A percentile compares a stretch with the other conserved stretches of the same genome.
Evolutionary conservation across 2,797 vertebrate species (phyloP).

Genomic region (Anolis apletophallus): DNA sequence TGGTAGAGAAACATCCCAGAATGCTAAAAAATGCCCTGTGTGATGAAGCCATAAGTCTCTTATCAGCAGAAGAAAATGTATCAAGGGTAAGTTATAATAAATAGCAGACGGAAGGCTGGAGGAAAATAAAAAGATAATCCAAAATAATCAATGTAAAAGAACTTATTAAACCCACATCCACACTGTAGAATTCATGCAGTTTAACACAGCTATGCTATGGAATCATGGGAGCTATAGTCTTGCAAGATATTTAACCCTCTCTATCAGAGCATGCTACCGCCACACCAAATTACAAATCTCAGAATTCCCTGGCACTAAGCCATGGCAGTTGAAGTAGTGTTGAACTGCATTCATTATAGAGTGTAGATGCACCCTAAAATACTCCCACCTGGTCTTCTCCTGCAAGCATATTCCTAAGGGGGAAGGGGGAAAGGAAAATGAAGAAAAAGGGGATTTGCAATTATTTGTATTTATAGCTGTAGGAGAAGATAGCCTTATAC

Average conservation of each 20-base stretch:
- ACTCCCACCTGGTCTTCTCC: background rate
- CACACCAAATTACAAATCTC: too few relatives aligned
- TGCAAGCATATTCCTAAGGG: background rate
- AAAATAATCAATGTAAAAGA: background rate
- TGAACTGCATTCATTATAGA: too few relatives aligned
- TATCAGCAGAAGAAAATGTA: too few relatives aligned
- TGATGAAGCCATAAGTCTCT: background rate
- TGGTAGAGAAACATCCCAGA: too few relatives aligned
- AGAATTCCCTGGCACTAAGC: too few relatives aligned
- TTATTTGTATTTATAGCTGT: background rate
- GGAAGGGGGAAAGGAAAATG: background rate
- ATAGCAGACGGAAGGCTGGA: background rate
- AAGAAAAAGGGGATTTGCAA: background rate
- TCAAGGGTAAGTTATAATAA: slow-evolving; percentile 28
- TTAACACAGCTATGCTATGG: too few relatives aligned
- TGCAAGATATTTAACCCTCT: too few relatives aligned
- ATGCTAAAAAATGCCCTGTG: too few relatives aligned
- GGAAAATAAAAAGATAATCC: background rate
- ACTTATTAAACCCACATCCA: background rate
- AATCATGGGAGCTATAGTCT: too few relatives aligned
- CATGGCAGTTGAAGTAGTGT: too few relatives aligned
- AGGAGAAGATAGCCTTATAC: background rate
- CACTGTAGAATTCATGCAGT: too few relatives aligned
- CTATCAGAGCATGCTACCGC: too few relatives aligned
- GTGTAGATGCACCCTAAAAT: background rate